Conservation (phyloP, 2,113 vertebrate species). For the Corvus cornix region DNA sequence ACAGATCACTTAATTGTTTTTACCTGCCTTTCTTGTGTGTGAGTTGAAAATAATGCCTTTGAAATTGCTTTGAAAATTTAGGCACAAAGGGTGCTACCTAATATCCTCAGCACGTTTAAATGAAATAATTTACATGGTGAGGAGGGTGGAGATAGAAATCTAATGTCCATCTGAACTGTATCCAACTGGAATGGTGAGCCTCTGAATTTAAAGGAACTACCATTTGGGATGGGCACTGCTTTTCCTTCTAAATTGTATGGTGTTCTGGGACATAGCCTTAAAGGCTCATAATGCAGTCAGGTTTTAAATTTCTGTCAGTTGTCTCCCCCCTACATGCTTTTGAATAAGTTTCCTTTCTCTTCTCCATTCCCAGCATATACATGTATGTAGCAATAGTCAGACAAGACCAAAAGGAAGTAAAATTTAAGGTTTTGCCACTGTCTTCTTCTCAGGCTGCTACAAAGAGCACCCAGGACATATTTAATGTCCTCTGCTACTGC, state of each 20-base stretch:
- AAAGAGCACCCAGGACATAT: not conserved
- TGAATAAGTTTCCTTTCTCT: not conserved
- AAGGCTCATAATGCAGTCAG: not conserved
- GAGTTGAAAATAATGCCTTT: not conserved
- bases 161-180: not conserved
- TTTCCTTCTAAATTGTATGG: not conserved
- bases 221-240: not conserved
- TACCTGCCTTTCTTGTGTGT: accelerated
- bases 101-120: not conserved
- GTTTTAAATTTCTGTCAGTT: not conserved
- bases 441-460: not conserved
- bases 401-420: not conserved
- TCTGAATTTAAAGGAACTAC: not conserved
- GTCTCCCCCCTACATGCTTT: not conserved
- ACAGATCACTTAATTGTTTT: not conserved
- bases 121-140: not conserved
- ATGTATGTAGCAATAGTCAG: not conserved
- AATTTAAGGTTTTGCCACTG: not conserved
- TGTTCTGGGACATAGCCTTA: not conserved
- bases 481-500: not conserved
- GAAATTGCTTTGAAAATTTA: not conserved
- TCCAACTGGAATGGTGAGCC: not conserved
- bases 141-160: not conserved
- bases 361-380: not conserved
- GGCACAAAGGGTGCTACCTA: not conserved